phyloP scores from a whole-genome alignment of 2,888 invertebrate genomes.

The Agriotes lineatus region DNA sequence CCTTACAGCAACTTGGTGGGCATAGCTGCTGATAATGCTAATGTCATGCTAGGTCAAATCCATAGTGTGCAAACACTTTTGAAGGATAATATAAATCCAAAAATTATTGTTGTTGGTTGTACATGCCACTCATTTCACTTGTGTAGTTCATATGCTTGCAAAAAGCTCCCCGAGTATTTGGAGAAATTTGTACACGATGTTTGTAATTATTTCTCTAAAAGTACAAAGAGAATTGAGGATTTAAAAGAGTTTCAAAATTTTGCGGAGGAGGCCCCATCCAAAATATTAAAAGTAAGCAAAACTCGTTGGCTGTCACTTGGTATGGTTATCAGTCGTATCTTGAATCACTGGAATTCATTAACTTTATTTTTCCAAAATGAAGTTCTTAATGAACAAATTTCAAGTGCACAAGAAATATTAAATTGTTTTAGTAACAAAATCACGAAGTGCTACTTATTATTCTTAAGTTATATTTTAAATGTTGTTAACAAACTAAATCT shows the following conservation, averaged over 20 bases:
- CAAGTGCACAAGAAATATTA: constrained; percentile 2
- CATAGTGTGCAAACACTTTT: constrained; percentile 31
- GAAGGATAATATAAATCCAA: constrained; percentile 19
- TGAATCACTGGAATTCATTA: constrained; percentile 13
- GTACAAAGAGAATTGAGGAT: constrained; percentile 3
- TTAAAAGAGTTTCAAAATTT: background rate
- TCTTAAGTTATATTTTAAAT: constrained; percentile 21
- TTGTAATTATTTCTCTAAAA: constrained; percentile 8
- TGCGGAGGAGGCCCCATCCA: constrained; percentile 1
- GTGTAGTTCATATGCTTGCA: constrained; percentile 7
- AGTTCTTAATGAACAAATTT: background rate
- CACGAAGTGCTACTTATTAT: constrained; percentile 23
- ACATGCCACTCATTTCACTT: constrained; percentile 32
- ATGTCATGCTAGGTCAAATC: constrained; percentile 39
- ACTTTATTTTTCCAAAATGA: constrained; percentile 8
- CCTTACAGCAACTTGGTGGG: background rate
- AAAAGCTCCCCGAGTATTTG: constrained; percentile 7
- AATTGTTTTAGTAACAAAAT: background rate
- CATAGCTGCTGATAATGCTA: constrained; percentile 9
- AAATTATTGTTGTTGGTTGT: constrained; percentile 40
- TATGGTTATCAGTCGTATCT: background rate
- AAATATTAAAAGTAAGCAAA: constrained; percentile 7
- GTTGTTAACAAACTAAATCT: constrained; percentile 36
- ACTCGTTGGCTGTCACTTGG: constrained; percentile 14
- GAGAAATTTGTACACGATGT: constrained; percentile 7